phyloP scores from a whole-genome alignment of 23 tunicate species.

The Botrylloides violaceus region DNA sequence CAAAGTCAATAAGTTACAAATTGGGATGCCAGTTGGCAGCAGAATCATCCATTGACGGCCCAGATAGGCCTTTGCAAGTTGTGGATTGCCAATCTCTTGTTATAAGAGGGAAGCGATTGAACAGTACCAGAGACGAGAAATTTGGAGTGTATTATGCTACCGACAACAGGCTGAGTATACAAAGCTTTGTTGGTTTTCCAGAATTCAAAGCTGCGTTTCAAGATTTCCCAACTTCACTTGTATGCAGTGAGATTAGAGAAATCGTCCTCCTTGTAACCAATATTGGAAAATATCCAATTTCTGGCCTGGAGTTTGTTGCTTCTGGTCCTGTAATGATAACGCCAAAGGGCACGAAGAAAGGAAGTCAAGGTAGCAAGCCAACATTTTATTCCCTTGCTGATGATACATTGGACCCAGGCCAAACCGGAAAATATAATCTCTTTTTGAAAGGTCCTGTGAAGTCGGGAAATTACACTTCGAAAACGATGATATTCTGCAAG shows the following conservation, averaged over 20 bases:
- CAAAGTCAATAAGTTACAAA: not conserved
- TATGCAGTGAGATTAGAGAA: constrained; percentile 41
- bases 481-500: not conserved
- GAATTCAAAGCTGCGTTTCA: constrained; percentile 19
- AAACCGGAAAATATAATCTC: not conserved
- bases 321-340: constrained; percentile 18
- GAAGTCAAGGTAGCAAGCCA: not conserved
- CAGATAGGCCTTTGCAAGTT: not conserved
- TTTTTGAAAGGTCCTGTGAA: not conserved
- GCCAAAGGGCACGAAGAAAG: constrained; percentile 14
- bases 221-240: constrained; percentile 28
- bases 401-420: not conserved
- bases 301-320: constrained; percentile 44
- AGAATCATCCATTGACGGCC: not conserved
- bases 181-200: constrained; percentile 47
- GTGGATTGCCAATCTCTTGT: constrained; percentile 10
- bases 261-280: constrained; percentile 32
- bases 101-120: constrained; percentile 13
- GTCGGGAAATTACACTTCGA: not conserved
- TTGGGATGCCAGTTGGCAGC: not conserved
- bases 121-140: constrained; percentile 8
- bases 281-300: constrained; percentile 28
- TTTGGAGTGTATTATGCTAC: constrained; percentile 35
- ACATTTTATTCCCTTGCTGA: not conserved
- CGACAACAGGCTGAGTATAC: constrained; percentile 16